Base-by-base conservation (phyloP, 2,113 vertebrate species). In the Eidolon helvum region DNA sequence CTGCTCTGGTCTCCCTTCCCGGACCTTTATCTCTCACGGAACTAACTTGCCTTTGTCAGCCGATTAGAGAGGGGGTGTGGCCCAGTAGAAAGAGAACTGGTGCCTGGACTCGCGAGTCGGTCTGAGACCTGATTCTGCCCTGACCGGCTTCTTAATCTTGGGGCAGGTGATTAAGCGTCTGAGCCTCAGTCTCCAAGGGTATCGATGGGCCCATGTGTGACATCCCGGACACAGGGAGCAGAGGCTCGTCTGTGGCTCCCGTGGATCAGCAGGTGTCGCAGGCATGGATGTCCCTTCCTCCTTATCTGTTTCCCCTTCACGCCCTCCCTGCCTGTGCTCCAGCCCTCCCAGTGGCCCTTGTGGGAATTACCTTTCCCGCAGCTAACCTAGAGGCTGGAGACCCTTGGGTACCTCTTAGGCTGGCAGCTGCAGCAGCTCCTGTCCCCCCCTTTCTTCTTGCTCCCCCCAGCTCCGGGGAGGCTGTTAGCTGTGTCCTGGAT, bases 261-360 rank as follows among this genome's bases (percentile, higher is more conserved):
- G 5, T 1, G 15, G 22, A 1, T 9, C 75, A 15, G 14, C 26
- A 6, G 33, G 24, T 4, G 18, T 10, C 19, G 35, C 9, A 0
- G 1, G 7, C 12, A 10, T 43, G 28, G 45, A 22, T 30, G 9
- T 18, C 14, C 40, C 21, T 33, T n/a, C 59, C 19, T 55, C 53
- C 63, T n/a, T 2, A 0, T 11, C 14, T 30, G 35, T 45, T 18
- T 22, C 28, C 22, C 45, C 50, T 71, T 14, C 10, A 8, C 24
- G 5, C 7, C 26, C 14, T 40, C 28, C 45, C 66, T 43, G 35
- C n/a, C 53, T 68, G 45, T 9, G 7, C n/a, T 19, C 63, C 0
- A 2, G 24, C 1, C 24, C 43, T 22, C 57, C 50, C 15, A 9
- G 48, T 10, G 50, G 26, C 79, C 33, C 48, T 26, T 7, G 7